phyloP scores from a whole-genome alignment of 2,113 vertebrate species.

The Paratilapia polleni region DNA sequence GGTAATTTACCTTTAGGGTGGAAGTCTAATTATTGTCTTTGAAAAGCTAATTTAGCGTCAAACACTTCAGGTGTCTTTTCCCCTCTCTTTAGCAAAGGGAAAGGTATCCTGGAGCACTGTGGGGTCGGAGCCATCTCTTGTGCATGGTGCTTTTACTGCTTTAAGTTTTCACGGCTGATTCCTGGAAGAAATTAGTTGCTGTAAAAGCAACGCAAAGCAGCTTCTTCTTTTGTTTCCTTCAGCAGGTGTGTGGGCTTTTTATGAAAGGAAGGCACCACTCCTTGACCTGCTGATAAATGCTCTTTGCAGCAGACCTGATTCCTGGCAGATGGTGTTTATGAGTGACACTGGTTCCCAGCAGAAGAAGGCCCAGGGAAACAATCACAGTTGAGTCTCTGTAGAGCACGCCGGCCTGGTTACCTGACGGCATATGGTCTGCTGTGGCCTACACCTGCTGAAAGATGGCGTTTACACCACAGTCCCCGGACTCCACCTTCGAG shows the following conservation, averaged over 20 bases:
- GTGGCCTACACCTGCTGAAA: slow-evolving; percentile 85
- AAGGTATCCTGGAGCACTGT: slow-evolving; percentile 73
- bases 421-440: slow-evolving; percentile 85
- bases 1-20: slow-evolving; percentile 85
- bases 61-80: slow-evolving; percentile 84
- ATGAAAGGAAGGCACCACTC: slow-evolving; percentile 41
- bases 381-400: slow-evolving; percentile 77
- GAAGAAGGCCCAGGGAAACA: slow-evolving; percentile 82
- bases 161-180: slow-evolving; percentile 64
- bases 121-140: slow-evolving; percentile 36
- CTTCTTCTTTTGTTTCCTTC: slow-evolving; percentile 35
- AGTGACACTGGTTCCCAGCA: slow-evolving; percentile 85
- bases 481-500: slow-evolving; percentile 69
- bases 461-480: slow-evolving; percentile 77
- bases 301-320: slow-evolving; percentile 76
- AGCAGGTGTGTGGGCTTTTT: slow-evolving; percentile 52
- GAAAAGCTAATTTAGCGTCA: slow-evolving; percentile 85
- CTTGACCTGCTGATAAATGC: slow-evolving; percentile 73
- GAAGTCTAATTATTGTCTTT: slow-evolving; percentile 87
- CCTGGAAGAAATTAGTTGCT: slow-evolving; percentile 42
- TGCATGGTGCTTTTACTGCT: slow-evolving; percentile 41
- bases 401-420: slow-evolving; percentile 79
- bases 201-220: slow-evolving; percentile 12
- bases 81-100: slow-evolving; percentile 73
- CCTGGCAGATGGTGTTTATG: slow-evolving; percentile 90